These are phyloP conservation scores for Paraplagusia blochii DNA, from an alignment of 2,113 vertebrate genomes.

Conservation along the genomic window DNA sequence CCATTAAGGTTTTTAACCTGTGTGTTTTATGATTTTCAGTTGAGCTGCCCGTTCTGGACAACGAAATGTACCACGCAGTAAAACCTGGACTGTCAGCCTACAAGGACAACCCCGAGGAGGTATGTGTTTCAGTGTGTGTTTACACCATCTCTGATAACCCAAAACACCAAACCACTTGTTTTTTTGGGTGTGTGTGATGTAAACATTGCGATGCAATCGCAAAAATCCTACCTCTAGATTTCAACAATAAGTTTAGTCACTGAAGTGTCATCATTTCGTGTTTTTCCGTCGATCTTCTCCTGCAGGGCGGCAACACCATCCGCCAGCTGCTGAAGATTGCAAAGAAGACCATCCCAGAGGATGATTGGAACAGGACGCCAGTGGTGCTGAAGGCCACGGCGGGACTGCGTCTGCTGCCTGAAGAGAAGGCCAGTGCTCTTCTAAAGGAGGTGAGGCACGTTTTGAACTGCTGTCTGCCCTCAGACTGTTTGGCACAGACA, in stretches of 20 bases:
- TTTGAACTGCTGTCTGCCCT: conserved; percentile 52
- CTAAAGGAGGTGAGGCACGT: conserved; percentile 82
- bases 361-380: conserved; percentile 88
- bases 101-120: conserved; percentile 87
- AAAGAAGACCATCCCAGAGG: conserved; percentile 85
- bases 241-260: background rate
- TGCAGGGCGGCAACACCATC: conserved; percentile 87
- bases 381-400: conserved; percentile 95
- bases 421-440: conserved; percentile 85
- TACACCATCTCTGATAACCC: conserved; percentile 18
- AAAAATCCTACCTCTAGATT: conserved; percentile 22
- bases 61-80: conserved; percentile 93
- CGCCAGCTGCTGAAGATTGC: conserved; percentile 85
- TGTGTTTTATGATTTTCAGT: conserved; percentile 47
- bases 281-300: conserved; percentile 2
- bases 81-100: conserved; percentile 96
- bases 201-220: conserved; percentile 48
- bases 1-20: too few species aligned
- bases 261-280: background rate
- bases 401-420: conserved; percentile 88
- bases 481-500: conserved; percentile 68
- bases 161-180: conserved; percentile 36
- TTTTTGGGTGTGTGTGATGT: conserved; percentile 50
- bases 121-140: conserved; percentile 64
- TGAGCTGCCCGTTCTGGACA: conserved; percentile 87